Percentiles rank a stretch among this genome's conserved stretches.
phyloP scores from a whole-genome alignment of 2,797 vertebrate species.

The Poecile montanus region DNA sequence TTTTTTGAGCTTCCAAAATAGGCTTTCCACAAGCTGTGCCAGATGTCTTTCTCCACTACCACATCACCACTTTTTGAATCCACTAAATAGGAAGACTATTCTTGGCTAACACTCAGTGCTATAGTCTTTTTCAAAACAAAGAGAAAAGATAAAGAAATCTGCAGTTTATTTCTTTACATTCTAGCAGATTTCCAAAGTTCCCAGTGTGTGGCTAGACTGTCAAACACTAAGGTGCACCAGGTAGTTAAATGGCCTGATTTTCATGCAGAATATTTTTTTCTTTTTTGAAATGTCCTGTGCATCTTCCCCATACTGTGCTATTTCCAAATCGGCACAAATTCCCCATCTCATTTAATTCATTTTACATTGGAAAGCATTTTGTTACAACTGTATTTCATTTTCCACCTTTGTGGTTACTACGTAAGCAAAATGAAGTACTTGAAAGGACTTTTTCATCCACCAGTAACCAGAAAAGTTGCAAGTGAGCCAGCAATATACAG shows the following conservation, averaged over 20 bases:
- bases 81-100: neutral
- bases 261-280: neutral
- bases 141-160: neutral
- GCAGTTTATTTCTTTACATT: neutral
- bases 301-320: neutral
- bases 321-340: neutral
- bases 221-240: neutral
- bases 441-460: neutral
- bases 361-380: neutral
- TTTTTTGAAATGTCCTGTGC: neutral
- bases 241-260: neutral
- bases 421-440: neutral
- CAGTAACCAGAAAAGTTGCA: neutral
- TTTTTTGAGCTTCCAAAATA: neutral
- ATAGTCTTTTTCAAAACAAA: neutral
- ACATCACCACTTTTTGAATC: neutral
- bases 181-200: neutral
- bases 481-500: fast-evolving
- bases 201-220: neutral
- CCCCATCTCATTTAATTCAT: neutral
- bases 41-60: slow-evolving; percentile 4
- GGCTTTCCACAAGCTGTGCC: slow-evolving; percentile 27
- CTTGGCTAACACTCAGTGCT: neutral
- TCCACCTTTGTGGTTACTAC: neutral
- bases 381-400: neutral